These are phyloP conservation scores for Solenopsis fugax DNA, from an alignment of 1,140 invertebrate species.

Conservation along the genomic window DNA sequence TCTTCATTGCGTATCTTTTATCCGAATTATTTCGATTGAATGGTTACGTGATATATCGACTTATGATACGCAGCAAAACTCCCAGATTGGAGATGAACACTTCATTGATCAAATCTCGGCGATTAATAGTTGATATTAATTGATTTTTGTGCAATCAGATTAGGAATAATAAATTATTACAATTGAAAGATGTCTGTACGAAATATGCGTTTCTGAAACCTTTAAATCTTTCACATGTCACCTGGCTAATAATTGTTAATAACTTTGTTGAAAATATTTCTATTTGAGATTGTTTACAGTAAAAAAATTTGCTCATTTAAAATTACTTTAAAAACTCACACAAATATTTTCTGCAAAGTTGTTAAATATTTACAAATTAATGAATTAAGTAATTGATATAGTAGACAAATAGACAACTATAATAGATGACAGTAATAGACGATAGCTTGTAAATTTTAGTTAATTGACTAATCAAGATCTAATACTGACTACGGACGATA, in stretches of 20 bases:
- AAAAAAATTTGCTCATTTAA: not conserved
- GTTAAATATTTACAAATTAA: not conserved
- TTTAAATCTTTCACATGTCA: not conserved
- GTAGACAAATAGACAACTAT: not conserved
- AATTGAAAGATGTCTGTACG: not conserved
- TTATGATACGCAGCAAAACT: not conserved
- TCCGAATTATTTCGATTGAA: conserved; percentile 31
- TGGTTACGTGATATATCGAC: not conserved
- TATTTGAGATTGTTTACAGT: not conserved
- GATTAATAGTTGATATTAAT: not conserved
- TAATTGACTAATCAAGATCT: conserved; percentile 26
- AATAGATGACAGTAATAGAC: no score
- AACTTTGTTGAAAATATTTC: not conserved
- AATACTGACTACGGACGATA: not conserved
- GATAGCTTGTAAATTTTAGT: conserved; percentile 61
- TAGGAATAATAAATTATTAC: not conserved
- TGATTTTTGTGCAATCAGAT: not conserved
- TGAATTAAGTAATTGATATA: not conserved
- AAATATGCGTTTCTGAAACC: not conserved
- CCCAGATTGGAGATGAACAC: not conserved
- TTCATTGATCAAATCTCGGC: conserved; percentile 16
- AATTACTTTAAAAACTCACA: not conserved
- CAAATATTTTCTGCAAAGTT: not conserved
- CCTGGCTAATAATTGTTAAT: not conserved
- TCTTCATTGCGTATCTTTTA: not conserved